A percentile compares a stretch with the other conserved stretches of the same genome.
These are phyloP conservation scores for Brachynemurus nebulosus DNA, from an alignment of 2,888 invertebrate genomes.

Conservation along the genomic window DNA sequence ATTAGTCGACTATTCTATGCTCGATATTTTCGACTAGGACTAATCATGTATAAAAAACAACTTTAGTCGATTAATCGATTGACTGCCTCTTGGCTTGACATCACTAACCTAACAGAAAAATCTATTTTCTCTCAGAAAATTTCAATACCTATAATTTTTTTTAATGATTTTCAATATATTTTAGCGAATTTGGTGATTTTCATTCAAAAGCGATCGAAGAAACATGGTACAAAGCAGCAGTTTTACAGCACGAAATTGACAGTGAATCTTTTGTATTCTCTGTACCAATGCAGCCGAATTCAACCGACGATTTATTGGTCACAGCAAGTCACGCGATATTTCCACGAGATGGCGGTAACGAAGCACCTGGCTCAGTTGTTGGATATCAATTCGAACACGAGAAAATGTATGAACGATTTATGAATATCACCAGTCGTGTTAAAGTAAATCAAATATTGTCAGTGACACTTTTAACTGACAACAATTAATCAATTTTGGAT, in stretches of 20 bases:
- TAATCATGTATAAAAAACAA: too few species aligned
- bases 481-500: not conserved
- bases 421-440: slow-evolving; percentile 46
- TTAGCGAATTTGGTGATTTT: slow-evolving; percentile 59
- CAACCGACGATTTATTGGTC: slow-evolving; percentile 40
- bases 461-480: not conserved
- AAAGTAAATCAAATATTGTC: too few species aligned
- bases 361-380: slow-evolving; percentile 78
- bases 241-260: slow-evolving; percentile 68
- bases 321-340: slow-evolving; percentile 78
- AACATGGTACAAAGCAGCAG: slow-evolving; percentile 83
- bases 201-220: slow-evolving; percentile 72
- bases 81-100: too few species aligned
- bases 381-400: slow-evolving; percentile 72
- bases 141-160: not conserved
- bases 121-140: too few species aligned
- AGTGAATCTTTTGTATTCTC: slow-evolving; percentile 64
- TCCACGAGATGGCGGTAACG: slow-evolving; percentile 56
- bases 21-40: too few species aligned
- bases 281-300: slow-evolving; percentile 45
- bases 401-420: slow-evolving; percentile 53
- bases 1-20: too few species aligned
- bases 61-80: too few species aligned
- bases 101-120: too few species aligned
- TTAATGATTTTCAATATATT: too few species aligned